These are phyloP conservation scores for Nomada ferruginata DNA, from an alignment of 2,888 invertebrate species.

Conservation along the genomic window DNA sequence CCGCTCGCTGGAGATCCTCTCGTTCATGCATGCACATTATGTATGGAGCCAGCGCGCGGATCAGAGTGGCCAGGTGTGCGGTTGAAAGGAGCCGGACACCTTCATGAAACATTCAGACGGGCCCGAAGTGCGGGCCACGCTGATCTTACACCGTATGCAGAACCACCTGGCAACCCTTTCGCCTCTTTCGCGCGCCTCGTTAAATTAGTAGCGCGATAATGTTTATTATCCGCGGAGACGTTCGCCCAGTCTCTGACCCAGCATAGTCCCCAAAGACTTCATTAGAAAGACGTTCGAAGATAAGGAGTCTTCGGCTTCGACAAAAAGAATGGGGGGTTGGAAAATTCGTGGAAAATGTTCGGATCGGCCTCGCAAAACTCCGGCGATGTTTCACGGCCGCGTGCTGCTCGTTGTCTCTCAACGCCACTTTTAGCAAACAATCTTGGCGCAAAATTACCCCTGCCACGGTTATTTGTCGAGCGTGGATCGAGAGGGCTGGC, in stretches of 20 bases:
- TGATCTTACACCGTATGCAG: slow-evolving; percentile 24
- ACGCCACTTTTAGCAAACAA: slow-evolving; percentile 69
- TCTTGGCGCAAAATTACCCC: slow-evolving; percentile 69
- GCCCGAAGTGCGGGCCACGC: slow-evolving; percentile 37
- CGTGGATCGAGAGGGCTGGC: slow-evolving; percentile 59
- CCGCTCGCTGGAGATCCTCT: slow-evolving; percentile 23
- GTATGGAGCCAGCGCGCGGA: slow-evolving; percentile 36
- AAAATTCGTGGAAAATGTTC: too few relatives aligned
- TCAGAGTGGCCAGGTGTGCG: slow-evolving; percentile 1
- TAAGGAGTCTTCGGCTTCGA: too few relatives aligned
- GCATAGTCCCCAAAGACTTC: too few relatives aligned
- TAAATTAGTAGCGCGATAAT: not conserved
- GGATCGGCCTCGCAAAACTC: slow-evolving; percentile 22
- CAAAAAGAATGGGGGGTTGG: too few relatives aligned
- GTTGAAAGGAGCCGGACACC: slow-evolving; percentile 66
- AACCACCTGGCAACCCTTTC: slow-evolving; percentile 33
- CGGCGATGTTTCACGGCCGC: slow-evolving; percentile 35
- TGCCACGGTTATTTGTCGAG: slow-evolving; percentile 49
- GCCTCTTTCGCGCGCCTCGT: too few relatives aligned
- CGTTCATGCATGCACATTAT: slow-evolving; percentile 65
- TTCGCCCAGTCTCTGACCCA: too few relatives aligned
- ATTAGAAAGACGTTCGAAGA: too few relatives aligned
- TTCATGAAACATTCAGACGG: slow-evolving; percentile 71
- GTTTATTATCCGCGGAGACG: not conserved
- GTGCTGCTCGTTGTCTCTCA: slow-evolving; percentile 45